phyloP scores from a whole-genome alignment of 2,888 invertebrate genomes.

The Alviniconcha strummeri region DNA sequence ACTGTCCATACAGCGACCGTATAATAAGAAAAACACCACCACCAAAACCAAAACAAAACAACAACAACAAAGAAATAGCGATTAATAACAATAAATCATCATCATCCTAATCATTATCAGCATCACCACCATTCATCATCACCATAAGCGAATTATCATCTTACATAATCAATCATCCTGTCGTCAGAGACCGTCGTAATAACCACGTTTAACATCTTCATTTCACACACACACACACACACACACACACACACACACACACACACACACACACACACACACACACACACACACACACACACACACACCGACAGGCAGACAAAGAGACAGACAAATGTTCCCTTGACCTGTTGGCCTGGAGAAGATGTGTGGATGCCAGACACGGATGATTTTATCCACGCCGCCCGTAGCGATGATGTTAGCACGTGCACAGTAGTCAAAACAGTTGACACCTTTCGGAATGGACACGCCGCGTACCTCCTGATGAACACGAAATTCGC shows the following conservation, averaged over 20 bases:
- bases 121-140: neutral
- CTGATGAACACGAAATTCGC: conserved; percentile 43
- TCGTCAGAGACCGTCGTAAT: too few species aligned
- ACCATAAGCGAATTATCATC: too few species aligned
- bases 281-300: neutral
- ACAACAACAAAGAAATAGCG: too few species aligned
- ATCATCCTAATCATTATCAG: neutral
- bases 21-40: neutral
- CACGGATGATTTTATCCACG: conserved; percentile 70
- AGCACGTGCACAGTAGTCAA: conserved; percentile 70
- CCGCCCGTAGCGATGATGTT: conserved; percentile 73
- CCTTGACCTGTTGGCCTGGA: conserved; percentile 69
- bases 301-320: conserved; percentile 9
- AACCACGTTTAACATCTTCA: too few species aligned
- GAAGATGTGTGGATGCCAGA: conserved; percentile 73
- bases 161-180: too few species aligned
- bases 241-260: too few species aligned
- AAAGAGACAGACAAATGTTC: conserved; percentile 7
- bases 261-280: neutral
- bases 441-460: conserved; percentile 71
- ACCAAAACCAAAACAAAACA: neutral
- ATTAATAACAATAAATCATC: neutral
- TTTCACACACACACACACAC: too few species aligned
- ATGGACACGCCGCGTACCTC: conserved; percentile 65
- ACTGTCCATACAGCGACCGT: neutral